Base-by-base conservation (phyloP, 1,140 invertebrate species). In the Sycophaga agraensis region DNA sequence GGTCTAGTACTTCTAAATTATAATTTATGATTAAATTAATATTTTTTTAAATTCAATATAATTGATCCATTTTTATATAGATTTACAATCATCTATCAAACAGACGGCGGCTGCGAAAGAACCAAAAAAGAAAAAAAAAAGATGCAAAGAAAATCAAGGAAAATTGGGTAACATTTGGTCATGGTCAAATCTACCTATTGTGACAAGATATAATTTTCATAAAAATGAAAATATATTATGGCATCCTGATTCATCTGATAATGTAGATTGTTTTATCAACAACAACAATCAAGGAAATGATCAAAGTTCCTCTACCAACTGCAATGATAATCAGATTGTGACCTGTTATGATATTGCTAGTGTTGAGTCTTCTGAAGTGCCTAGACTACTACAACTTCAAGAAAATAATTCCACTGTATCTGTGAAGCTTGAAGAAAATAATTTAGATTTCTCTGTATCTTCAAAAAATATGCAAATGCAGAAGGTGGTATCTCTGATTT, bases 181-280 rank as follows among this genome's bases (percentile, higher is more conserved):
- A 11, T 79, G 72, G 34, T 65, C 78, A 0, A 67, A 66, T 24
- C 59, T 81, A 7, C 69, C 79, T 6, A 78, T 81, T 37, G 72
- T 80, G 16, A 81, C 78, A 5, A 62, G 79, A 14, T 81, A 78
- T 48, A 68, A 70, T 59, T 78, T 79, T 16, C 74, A 73, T n/a
- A 75, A 70, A 50, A 69, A 66, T 21, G 68, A 69, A 21, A 70
- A 49, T 21, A 46, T 64, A 35, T 17, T 67, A 0, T 67, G 69
- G 55, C 64, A 69, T 5, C 59, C 60, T 12, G 49, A 54, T 4
- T 48, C 54, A 21, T 55, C 58, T 1, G 45, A 48, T 0, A 12
- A 56, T 14, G 42, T 63, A 12, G 55, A 50, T 51, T 56, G 51
- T 48, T 63, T 64, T 31, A 31, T 66, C n/a, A 59, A 59, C 57